A percentile compares a stretch with the other conserved stretches of the same genome.
phyloP scores from a whole-genome alignment of 2,113 vertebrate genomes.

The Centropristis striata region DNA sequence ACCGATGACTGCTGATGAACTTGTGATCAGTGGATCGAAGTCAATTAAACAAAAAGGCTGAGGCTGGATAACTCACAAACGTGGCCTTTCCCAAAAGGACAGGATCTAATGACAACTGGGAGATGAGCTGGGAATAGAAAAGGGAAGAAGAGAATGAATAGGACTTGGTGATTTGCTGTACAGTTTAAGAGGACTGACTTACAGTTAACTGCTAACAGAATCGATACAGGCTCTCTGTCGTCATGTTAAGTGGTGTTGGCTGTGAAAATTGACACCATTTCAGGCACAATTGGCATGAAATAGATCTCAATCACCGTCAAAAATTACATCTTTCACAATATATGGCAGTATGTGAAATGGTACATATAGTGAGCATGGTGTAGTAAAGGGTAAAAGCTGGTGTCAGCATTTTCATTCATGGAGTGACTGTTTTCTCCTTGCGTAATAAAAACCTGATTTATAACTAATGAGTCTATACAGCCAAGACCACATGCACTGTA shows the following conservation, averaged over 20 bases:
- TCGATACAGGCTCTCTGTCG: slow-evolving; percentile 1
- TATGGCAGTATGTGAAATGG: no score
- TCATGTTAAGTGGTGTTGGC: slow-evolving; percentile 1
- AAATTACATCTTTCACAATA: no score
- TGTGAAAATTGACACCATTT: no score
- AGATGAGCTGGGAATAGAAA: not conserved
- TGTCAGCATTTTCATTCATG: no score
- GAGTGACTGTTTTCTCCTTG: no score
- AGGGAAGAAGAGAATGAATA: not conserved
- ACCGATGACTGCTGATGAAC: slow-evolving; percentile 11
- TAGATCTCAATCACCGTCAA: no score
- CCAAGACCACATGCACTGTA: no score
- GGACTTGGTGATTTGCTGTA: not conserved
- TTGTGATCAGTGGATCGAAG: slow-evolving; percentile 12
- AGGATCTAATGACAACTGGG: not conserved
- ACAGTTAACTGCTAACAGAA: slow-evolving; percentile 4
- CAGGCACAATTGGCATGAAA: no score
- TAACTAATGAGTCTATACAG: no score
- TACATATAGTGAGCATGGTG: no score
- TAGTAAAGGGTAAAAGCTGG: no score
- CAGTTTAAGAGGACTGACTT: slow-evolving; percentile 9
- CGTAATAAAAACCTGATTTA: no score
- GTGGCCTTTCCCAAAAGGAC: not conserved
- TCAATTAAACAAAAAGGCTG: slow-evolving; percentile 13
- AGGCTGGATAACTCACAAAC: not conserved